Evolutionary conservation across 1,140 invertebrate genomes (phyloP).

Genomic region (Platorchestia sp.): DNA sequence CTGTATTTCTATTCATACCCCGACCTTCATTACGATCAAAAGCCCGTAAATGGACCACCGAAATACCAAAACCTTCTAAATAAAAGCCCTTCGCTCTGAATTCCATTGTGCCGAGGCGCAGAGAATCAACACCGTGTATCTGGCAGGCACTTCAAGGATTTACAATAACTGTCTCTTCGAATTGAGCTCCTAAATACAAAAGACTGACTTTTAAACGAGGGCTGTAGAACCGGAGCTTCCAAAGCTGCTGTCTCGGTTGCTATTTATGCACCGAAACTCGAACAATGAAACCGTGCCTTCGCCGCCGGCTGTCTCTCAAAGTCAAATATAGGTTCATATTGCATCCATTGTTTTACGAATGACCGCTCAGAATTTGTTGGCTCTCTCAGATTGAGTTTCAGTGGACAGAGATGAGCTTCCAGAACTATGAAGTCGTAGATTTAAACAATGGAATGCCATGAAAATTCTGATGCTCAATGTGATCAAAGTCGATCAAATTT

Average conservation of each 20-base stretch:
- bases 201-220: background rate
- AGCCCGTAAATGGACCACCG: background rate
- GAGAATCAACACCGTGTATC: background rate
- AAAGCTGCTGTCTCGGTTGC: background rate
- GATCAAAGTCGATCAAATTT: background rate
- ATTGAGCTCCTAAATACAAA: slow-evolving; percentile 17
- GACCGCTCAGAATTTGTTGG: background rate
- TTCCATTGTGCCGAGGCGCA: background rate
- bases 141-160: slow-evolving; percentile 15
- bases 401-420: background rate
- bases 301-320: background rate
- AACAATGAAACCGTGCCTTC: background rate
- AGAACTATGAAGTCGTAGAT: background rate
- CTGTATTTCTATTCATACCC: background rate
- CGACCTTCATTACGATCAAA: background rate
- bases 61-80: background rate
- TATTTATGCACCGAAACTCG: background rate
- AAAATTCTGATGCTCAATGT: background rate
- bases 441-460: background rate
- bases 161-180: slow-evolving; percentile 45
- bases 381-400: background rate
- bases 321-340: background rate
- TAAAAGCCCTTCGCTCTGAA: background rate
- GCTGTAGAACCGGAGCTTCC: background rate
- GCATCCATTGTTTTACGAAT: background rate